Base-by-base conservation (phyloP, 2,797 vertebrate species). In the Lepidocolaptes lacrymiger region DNA sequence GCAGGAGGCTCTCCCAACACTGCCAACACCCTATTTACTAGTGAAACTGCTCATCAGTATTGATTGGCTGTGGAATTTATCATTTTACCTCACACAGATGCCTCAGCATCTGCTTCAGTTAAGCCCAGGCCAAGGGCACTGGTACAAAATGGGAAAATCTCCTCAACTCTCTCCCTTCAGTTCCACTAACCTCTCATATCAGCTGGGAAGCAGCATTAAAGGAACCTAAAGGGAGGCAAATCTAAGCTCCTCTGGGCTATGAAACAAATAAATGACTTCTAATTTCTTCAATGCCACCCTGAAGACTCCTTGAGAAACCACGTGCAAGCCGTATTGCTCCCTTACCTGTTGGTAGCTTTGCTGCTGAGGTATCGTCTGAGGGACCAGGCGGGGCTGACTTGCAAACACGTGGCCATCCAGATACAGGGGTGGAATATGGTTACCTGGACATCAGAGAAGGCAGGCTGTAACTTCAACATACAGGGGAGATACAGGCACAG, bases 281-380 rank as follows among this genome's bases (percentile, higher is more conserved):
- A 0, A 0, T 55, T 90, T 89, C 46, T 59, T 46, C 52, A 78
- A 21, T 21, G 12, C 3, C 36, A 88, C 41, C 28, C 30, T 51
- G 37, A 77, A 73, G 28, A 43, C 24, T 24, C 44, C 32, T 2
- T 52, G 11, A 63, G 46, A 68, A 12, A 26, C 21, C 37, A 49
- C 8, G 0, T 64, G 14, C 28, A 55, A 52, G 39, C 2, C 46
- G 46, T 12, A 14, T 1, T 83, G 54, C 41, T 84, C 34, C 36
- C 87, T 95, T 96, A 99, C 99, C 99, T 99, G 99, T 76, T 99
- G 99, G 97, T 99, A 99, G 95, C 98, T 99, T 97, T 99, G 99
- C 97, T 99, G 99, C 97, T 99, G 99, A 97, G 99, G 99, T 98
- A 99, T 99, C 0, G 98, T 99, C 56, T 99, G 98, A 63, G 99